phyloP scores from a whole-genome alignment of 2,888 invertebrate species.

The Trisateles emortualis region DNA sequence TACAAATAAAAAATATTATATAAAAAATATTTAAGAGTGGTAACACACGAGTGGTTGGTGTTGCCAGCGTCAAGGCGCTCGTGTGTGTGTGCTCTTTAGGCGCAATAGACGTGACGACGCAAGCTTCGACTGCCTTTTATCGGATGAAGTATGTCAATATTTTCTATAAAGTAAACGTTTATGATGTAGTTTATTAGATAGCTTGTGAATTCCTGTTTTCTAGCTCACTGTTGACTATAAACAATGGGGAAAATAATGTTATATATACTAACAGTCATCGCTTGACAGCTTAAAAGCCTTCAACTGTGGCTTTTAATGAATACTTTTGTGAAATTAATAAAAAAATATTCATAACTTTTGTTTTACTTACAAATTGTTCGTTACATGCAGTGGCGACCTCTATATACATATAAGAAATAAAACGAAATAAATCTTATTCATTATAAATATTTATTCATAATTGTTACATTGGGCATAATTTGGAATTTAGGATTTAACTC shows the following conservation, averaged over 20 bases:
- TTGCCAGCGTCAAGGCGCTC: slow-evolving; percentile 19
- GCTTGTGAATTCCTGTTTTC: slow-evolving; percentile 78
- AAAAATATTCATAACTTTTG: slow-evolving; percentile 75
- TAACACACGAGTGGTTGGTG: slow-evolving; percentile 28
- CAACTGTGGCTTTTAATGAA: slow-evolving; percentile 85
- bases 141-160: slow-evolving; percentile 78
- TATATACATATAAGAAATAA: slow-evolving; percentile 17
- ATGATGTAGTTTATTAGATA: slow-evolving; percentile 78
- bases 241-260: slow-evolving; percentile 61
- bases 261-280: slow-evolving; percentile 64
- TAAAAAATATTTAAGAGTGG: slow-evolving; percentile 51
- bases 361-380: no score
- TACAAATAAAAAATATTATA: slow-evolving; percentile 61
- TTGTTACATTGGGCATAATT: slow-evolving; percentile 82
- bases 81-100: slow-evolving; percentile 45
- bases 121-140: slow-evolving; percentile 79
- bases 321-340: slow-evolving; percentile 87
- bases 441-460: slow-evolving; percentile 85
- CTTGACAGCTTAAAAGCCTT: slow-evolving; percentile 86
- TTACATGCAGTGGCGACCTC: no score
- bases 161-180: slow-evolving; percentile 83
- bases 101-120: slow-evolving; percentile 70
- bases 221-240: slow-evolving; percentile 73
- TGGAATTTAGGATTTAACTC: slow-evolving; percentile 70
- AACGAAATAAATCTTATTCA: slow-evolving; percentile 59